Conservation (phyloP, 2,888 invertebrate genomes). For the Coelogynopora nodosa region DNA sequence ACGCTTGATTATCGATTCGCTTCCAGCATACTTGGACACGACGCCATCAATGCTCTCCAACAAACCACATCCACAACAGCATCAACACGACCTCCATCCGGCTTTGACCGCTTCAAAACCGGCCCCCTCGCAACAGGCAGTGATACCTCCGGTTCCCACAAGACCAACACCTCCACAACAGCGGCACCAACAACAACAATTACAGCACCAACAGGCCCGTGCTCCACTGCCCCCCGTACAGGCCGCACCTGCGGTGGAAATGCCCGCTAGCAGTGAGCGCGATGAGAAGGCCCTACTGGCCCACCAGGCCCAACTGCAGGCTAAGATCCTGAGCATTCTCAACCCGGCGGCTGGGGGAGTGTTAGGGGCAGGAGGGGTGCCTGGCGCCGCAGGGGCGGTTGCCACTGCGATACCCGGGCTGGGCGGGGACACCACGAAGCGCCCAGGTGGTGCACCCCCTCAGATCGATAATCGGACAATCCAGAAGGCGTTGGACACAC, state of each 20-base stretch:
- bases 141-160: no score
- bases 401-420: background rate
- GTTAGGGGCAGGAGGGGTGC: background rate
- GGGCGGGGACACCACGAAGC: constrained; percentile 46
- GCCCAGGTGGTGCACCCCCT: constrained; percentile 15
- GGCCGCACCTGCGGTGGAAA: no score
- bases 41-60: background rate
- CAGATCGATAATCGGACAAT: constrained; percentile 60
- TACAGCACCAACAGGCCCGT: no score
- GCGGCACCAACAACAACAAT: no score
- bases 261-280: no score
- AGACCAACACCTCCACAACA: no score
- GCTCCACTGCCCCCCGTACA: no score
- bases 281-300: constrained; percentile 47
- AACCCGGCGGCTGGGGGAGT: constrained; percentile 63
- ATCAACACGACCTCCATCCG: background rate
- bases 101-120: background rate
- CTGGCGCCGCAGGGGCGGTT: background rate
- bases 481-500: constrained; percentile 62
- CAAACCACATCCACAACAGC: background rate
- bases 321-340: constrained; percentile 74
- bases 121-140: background rate
- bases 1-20: background rate
- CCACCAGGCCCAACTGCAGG: constrained; percentile 71
- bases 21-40: background rate